Evolutionary conservation across 2,888 invertebrate genomes (phyloP), one percentile per base, ranked within the genome.

Genomic region (Teinopalpus imperialis): DNA sequence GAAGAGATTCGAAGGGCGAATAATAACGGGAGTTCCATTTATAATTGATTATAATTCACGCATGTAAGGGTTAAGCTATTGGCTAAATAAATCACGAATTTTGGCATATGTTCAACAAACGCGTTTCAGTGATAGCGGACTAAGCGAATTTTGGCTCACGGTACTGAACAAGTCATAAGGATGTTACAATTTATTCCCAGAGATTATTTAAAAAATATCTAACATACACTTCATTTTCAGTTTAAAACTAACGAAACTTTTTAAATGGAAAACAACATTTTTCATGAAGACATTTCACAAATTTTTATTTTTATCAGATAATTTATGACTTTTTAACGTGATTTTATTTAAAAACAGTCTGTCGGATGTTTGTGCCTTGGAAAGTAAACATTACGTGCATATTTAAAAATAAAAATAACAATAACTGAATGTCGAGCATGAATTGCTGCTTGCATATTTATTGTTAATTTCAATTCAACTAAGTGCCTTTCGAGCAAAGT

Each of bases 11-110:
- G 27, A 34, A 40, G 39, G 23, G 36, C 7, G 18, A 40, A 16
- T 27, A 13, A 14, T 21, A 14, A 13, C 9, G 7, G 44, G 43
- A 48, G 51, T 46, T 56, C 49, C 54, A 70, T 75, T 74, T 71
- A 74, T 62, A 66, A 66, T 60, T 66, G 70, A 75, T 76, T 78
- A 69, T 16, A 69, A 70, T 63, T 64, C 63, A 52, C 60, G 64
- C 61, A 42, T 59, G 62, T 59, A 53, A 59, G 52, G 54, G 59
- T 50, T 52, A 39, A 36, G 37, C 40, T n/a, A n/a, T n/a, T n/a
- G n/a, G n/a, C n/a, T 54, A 54, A 55, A 52, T 39, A 29, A 29
- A 29, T 56, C 39, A 42, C 43, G 44, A 50, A 51, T 56, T 51
- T 51, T 51, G 44, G 44, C 48, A 14, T 30, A 31, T 26, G 29